Percentiles rank a stretch among this genome's conserved stretches.
These are phyloP conservation scores for Limonius californicus DNA, from an alignment of 1,140 invertebrate species.

Conservation along the genomic window DNA sequence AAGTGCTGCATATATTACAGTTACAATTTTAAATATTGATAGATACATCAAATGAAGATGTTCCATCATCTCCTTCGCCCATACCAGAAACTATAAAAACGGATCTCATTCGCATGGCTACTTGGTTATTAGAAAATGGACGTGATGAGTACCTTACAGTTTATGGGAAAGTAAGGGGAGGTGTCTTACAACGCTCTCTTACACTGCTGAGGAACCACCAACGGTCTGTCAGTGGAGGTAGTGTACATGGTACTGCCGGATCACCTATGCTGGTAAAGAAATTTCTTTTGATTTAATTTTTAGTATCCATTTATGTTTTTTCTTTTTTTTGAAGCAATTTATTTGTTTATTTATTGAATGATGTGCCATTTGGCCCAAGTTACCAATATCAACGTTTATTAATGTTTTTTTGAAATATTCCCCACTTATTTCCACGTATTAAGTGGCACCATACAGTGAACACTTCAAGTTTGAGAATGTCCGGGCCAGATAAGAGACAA, in stretches of 20 bases:
- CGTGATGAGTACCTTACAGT: constrained; percentile 76
- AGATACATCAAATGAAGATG: constrained; percentile 50
- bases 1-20: neutral
- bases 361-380: no score
- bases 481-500: no score
- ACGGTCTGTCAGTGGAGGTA: constrained; percentile 68
- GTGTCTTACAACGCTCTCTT: constrained; percentile 71
- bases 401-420: no score
- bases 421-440: no score
- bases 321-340: no score
- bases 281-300: neutral
- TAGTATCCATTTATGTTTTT: no score
- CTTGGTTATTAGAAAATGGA: constrained; percentile 79
- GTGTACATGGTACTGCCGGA: constrained; percentile 45
- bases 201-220: constrained; percentile 78
- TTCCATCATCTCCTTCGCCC: constrained; percentile 45
- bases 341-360: no score
- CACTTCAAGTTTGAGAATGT: no score
- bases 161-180: constrained; percentile 73
- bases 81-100: constrained; percentile 60
- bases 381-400: no score
- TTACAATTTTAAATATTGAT: neutral
- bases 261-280: constrained; percentile 44
- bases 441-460: no score
- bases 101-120: constrained; percentile 74